Percentiles rank a stretch among this genome's conserved stretches.
These are phyloP conservation scores for Tipula helvola DNA, from an alignment of 2,888 invertebrate species.

Conservation along the genomic window DNA sequence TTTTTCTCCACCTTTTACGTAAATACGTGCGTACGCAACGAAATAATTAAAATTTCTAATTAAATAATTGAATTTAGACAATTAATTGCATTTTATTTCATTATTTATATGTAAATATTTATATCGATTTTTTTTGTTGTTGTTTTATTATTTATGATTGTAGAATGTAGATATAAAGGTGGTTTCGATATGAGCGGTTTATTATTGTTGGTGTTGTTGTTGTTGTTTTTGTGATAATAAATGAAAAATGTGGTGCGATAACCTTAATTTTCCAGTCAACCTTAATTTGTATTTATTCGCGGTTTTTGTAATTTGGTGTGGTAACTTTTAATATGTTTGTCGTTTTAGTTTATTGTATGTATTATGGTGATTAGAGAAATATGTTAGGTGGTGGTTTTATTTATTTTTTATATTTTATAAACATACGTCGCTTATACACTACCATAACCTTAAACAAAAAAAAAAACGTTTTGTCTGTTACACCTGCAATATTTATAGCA, in stretches of 20 bases:
- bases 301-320: neutral
- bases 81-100: neutral
- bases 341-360: neutral
- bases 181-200: neutral
- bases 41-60: neutral
- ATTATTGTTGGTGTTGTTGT: neutral
- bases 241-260: conserved; percentile 1
- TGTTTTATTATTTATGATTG: neutral
- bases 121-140: neutral
- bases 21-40: neutral
- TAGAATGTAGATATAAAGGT: neutral
- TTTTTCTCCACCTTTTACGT: neutral
- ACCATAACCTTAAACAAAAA: too few relatives aligned
- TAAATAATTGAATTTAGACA: neutral
- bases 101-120: neutral
- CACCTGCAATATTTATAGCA: too few relatives aligned
- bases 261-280: conserved; percentile 6
- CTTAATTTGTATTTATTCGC: neutral
- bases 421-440: too few relatives aligned
- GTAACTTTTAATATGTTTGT: neutral
- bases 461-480: too few relatives aligned
- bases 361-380: neutral
- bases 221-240: neutral
- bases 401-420: neutral
- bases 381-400: neutral